Evolutionary conservation across 2,888 invertebrate genomes (phyloP).

Genomic region (Amaurobius ferox): DNA sequence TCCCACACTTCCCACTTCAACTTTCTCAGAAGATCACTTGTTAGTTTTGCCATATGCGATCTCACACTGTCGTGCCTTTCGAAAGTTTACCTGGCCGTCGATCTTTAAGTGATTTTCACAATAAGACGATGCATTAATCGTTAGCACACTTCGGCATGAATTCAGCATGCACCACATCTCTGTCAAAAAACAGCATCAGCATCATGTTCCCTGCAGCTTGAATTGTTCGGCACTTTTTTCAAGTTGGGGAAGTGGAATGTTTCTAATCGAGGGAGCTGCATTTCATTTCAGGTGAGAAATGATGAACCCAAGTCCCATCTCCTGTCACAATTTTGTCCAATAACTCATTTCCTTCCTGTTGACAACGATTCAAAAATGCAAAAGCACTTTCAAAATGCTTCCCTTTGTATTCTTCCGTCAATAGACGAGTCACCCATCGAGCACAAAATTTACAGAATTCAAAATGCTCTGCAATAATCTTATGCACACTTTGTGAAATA

Average conservation of each 20-base stretch:
- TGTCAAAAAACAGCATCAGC: slow-evolving; percentile 10
- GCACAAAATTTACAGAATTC: not conserved
- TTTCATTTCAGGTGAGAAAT: not conserved
- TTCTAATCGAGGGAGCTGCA: not conserved
- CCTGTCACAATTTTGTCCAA: not conserved
- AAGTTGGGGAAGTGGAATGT: not conserved
- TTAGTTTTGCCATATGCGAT: too few relatives aligned
- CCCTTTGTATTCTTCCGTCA: not conserved
- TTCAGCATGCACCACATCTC: not conserved
- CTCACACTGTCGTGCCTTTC: too few relatives aligned
- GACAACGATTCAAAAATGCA: not conserved
- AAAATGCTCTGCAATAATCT: not conserved
- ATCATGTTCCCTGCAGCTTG: slow-evolving; percentile 3
- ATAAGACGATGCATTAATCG: not conserved
- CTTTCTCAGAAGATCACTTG: too few relatives aligned
- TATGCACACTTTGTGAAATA: not conserved
- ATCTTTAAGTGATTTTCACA: too few relatives aligned
- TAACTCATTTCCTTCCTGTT: slow-evolving; percentile 16
- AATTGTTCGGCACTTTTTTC: not conserved
- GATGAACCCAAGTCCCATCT: not conserved
- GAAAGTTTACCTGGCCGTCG: too few relatives aligned
- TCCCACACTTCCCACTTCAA: too few relatives aligned
- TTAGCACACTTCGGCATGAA: not conserved
- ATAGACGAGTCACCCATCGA: slow-evolving; percentile 8
- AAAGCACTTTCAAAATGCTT: too few relatives aligned